phyloP scores from a whole-genome alignment of 2,797 vertebrate genomes.

The Gallirallus australis region DNA sequence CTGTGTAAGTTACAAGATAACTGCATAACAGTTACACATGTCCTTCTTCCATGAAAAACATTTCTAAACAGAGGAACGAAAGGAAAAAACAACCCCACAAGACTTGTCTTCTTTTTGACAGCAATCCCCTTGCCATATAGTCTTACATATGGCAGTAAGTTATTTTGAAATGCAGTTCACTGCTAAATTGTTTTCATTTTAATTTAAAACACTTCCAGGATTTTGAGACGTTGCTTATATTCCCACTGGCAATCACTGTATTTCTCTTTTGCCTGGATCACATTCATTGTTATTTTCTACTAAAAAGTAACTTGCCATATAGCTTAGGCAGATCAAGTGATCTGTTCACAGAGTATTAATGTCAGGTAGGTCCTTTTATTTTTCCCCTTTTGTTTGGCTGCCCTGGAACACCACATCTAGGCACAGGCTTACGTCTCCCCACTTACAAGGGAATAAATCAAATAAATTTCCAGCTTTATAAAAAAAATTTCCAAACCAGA shows the following conservation, averaged over 20 bases:
- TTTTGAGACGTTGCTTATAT: background rate
- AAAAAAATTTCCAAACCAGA: background rate
- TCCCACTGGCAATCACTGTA: background rate
- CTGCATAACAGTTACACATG: rapidly evolving
- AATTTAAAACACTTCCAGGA: background rate
- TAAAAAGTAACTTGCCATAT: background rate
- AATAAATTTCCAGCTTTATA: background rate
- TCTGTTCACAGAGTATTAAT: background rate
- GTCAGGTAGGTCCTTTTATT: background rate
- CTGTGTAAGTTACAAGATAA: rapidly evolving
- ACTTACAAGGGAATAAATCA: background rate
- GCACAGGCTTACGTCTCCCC: background rate
- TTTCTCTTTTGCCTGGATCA: background rate
- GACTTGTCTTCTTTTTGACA: background rate
- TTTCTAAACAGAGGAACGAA: background rate
- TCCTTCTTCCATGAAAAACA: background rate
- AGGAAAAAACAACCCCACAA: background rate
- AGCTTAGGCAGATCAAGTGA: background rate
- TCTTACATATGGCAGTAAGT: background rate
- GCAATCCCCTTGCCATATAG: background rate
- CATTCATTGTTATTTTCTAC: background rate
- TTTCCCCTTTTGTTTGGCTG: background rate
- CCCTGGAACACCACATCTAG: background rate
- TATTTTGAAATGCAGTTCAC: background rate
- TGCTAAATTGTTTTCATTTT: background rate